Evolutionary conservation across 1,140 invertebrate species (phyloP).

Genomic region (Cydia amplana): DNA sequence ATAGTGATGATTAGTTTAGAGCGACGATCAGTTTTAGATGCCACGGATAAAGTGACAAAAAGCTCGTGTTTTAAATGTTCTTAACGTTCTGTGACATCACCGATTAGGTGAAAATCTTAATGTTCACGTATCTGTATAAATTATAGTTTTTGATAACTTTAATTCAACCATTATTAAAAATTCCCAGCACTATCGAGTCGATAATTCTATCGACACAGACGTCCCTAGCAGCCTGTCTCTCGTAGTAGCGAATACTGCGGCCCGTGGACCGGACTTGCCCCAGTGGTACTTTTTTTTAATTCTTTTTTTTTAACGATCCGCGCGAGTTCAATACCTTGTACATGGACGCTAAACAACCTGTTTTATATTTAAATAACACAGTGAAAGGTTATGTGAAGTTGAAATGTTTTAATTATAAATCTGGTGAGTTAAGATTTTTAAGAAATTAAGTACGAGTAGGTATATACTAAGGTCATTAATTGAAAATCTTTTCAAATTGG

Average conservation of each 20-base stretch:
- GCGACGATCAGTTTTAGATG: no score
- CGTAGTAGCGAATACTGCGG: not conserved
- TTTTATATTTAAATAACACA: not conserved
- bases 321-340: not conserved
- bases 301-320: not conserved
- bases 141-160: no score
- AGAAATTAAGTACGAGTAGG: not conserved
- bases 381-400: constrained; percentile 13
- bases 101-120: no score
- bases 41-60: no score
- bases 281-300: not conserved
- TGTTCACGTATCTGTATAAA: no score
- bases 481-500: no score
- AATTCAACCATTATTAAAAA: no score
- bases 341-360: not conserved
- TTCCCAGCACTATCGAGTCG: not conserved
- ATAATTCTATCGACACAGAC: not conserved
- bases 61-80: no score
- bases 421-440: not conserved
- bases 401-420: not conserved
- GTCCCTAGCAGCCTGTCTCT: not conserved
- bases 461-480: not conserved
- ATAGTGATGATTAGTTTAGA: no score
- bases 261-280: not conserved
- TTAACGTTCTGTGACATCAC: no score